Percentiles rank a stretch among this genome's conserved stretches.
These are phyloP conservation scores for Halcyon smyrnensis DNA, from an alignment of 2,797 vertebrate genomes.

Conservation along the genomic window DNA sequence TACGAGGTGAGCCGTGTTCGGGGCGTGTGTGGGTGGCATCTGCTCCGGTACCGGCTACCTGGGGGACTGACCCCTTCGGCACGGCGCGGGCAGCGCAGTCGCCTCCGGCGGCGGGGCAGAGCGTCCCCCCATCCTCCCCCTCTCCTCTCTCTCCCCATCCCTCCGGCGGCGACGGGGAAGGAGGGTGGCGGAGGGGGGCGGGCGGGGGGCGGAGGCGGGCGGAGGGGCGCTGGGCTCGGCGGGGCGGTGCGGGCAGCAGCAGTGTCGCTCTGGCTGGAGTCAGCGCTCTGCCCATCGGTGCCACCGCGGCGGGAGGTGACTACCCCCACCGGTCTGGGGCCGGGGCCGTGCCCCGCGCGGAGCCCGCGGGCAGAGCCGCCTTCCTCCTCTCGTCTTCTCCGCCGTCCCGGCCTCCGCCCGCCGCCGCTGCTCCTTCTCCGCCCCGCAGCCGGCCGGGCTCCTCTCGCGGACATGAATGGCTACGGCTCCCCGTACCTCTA, in stretches of 20 bases:
- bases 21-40: neutral
- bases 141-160: neutral
- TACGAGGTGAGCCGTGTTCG: no score
- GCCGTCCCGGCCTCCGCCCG: no score
- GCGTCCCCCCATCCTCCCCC: neutral
- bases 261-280: neutral
- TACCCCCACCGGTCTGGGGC: neutral
- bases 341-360: neutral
- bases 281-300: neutral
- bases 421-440: no score
- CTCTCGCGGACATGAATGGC: conserved; percentile 86
- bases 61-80: no score
- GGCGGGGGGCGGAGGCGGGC: no score
- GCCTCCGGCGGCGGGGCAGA: neutral
- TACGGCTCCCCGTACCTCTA: conserved; percentile 96
- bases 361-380: neutral
- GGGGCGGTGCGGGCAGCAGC: neutral
- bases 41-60: neutral
- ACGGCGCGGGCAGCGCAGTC: neutral
- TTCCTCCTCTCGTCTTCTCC: neutral
- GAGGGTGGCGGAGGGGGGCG: no score
- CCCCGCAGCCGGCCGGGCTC: no score
- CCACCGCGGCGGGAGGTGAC: neutral
- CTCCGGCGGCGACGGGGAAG: neutral
- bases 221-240: neutral